Conservation (phyloP, 2,113 vertebrate species). For the Rafetus swinhoei region DNA sequence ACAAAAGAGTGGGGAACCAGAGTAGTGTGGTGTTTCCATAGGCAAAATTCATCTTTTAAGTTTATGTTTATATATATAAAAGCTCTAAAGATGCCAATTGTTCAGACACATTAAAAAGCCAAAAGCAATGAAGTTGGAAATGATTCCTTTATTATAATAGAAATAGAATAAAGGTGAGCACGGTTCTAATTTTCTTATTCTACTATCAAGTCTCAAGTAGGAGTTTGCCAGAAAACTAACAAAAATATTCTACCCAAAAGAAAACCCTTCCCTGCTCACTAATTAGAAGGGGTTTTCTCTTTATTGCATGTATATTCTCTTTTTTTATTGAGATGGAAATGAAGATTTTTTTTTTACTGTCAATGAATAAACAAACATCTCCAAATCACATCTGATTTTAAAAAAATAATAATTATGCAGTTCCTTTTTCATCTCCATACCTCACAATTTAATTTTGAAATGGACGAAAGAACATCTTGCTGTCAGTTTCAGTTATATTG, state of each 20-base stretch:
- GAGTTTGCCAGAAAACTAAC: neutral
- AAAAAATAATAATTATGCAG: neutral
- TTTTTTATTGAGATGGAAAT: neutral
- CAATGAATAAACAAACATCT: neutral
- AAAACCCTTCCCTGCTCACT: neutral
- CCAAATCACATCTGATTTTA: neutral
- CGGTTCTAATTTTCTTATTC: neutral
- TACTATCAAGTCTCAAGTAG: neutral
- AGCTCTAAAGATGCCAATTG: neutral
- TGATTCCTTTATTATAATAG: neutral
- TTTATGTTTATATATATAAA: neutral
- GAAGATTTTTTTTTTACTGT: neutral
- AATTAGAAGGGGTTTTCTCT: neutral
- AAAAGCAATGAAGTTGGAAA: neutral
- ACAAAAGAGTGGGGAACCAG: neutral
- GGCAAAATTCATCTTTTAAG: neutral
- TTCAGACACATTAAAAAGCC: neutral
- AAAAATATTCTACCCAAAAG: neutral
- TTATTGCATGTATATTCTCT: neutral
- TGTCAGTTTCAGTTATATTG: neutral
- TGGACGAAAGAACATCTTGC: neutral
- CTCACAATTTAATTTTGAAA: neutral
- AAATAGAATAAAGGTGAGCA: neutral
- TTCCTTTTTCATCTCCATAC: neutral
- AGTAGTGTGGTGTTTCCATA: neutral